Conservation (phyloP, 2,797 vertebrate species). For the Sebastes ruberrimus region DNA sequence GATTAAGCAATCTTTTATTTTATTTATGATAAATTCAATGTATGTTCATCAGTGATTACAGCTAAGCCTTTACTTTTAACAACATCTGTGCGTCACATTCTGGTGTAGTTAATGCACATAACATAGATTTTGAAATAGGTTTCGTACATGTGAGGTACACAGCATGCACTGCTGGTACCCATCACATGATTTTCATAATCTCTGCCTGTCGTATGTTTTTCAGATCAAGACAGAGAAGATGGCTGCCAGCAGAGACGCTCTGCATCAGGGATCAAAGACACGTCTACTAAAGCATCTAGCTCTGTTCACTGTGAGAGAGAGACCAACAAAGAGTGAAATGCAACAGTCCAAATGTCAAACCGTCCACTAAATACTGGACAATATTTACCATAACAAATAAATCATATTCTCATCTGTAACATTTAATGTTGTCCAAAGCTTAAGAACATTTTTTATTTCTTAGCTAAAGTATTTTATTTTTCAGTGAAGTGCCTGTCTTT, state of each 20-base stretch:
- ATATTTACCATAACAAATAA: background rate
- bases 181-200: conserved; percentile 27
- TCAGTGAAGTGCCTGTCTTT: background rate
- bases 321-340: conserved; percentile 19
- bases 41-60: background rate
- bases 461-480: background rate
- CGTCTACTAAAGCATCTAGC: background rate
- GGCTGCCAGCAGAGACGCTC: conserved; percentile 33
- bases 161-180: background rate
- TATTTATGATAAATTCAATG: background rate
- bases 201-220: conserved; percentile 40
- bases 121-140: background rate
- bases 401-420: background rate
- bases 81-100: background rate
- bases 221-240: conserved; percentile 61
- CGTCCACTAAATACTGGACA: background rate
- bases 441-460: background rate
- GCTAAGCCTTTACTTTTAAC: background rate
- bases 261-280: conserved; percentile 10
- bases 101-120: background rate
- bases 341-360: background rate
- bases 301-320: conserved; percentile 2
- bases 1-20: background rate
- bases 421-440: background rate
- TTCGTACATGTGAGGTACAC: background rate